Percentiles rank a stretch among this genome's conserved stretches.
Conservation (phyloP, 2,797 vertebrate species). For the Tarsius wallacei region DNA sequence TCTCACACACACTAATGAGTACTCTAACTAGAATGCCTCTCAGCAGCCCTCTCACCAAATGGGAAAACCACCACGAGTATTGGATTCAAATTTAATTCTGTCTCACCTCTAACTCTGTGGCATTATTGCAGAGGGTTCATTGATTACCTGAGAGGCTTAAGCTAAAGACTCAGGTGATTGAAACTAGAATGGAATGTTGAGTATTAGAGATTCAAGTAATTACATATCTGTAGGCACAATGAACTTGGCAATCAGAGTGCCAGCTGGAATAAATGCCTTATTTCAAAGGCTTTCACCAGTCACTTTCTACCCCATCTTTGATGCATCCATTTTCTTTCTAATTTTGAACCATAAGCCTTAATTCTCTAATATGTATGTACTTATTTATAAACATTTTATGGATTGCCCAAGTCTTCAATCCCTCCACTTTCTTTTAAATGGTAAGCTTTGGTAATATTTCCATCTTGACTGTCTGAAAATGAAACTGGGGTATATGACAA, state of each 20-base stretch:
- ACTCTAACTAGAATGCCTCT: background rate
- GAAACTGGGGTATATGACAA: background rate
- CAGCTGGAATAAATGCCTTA: background rate
- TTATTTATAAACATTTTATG: constrained; percentile 55
- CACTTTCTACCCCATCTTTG: background rate
- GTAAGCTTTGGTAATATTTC: background rate
- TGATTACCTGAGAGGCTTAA: background rate
- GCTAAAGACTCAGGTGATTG: background rate
- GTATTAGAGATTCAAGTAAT: background rate
- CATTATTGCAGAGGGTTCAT: background rate
- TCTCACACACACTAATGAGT: background rate
- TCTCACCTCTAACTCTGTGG: background rate
- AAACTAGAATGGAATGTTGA: background rate
- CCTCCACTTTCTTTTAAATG: background rate
- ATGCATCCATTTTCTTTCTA: constrained; percentile 28
- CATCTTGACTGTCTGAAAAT: background rate
- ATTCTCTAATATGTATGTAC: background rate
- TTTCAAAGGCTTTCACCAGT: background rate
- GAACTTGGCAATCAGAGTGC: background rate
- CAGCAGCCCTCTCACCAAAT: background rate
- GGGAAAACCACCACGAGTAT: background rate
- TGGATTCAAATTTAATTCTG: background rate
- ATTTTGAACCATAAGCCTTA: constrained; percentile 36
- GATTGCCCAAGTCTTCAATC: background rate
- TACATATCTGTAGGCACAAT: background rate